These are phyloP conservation scores for Anadara kagoshimensis DNA, from an alignment of 1,140 invertebrate genomes.

Conservation along the genomic window DNA sequence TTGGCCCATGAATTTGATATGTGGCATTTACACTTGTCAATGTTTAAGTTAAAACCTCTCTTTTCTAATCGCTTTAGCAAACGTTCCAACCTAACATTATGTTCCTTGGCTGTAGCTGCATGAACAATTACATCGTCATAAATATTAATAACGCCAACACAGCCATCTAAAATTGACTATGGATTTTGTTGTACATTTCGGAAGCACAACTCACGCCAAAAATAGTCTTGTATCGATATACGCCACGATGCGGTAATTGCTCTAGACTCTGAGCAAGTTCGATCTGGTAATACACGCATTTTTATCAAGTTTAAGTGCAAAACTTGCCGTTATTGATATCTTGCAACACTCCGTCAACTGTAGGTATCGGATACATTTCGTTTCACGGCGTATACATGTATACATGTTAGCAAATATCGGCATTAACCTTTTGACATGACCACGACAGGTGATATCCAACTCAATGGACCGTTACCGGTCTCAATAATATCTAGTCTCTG, in stretches of 20 bases:
- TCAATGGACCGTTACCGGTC: conserved; percentile 33
- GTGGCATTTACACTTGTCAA: conserved; percentile 42
- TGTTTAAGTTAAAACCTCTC: conserved; percentile 40
- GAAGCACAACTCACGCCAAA: conserved; percentile 46
- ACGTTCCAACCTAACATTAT: conserved; percentile 33
- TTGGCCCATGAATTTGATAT: conserved; percentile 50
- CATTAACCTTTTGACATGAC: conserved; percentile 38
- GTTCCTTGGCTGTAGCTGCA: conserved; percentile 33
- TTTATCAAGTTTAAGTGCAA: conserved; percentile 48
- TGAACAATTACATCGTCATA: conserved; percentile 53
- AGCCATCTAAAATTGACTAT: conserved; percentile 36
- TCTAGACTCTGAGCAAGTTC: conserved; percentile 26
- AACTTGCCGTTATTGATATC: conserved; percentile 48
- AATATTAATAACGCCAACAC: conserved; percentile 40
- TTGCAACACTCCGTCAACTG: conserved; percentile 54
- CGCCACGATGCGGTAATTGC: conserved; percentile 43
- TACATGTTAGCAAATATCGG: conserved; percentile 53
- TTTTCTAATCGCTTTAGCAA: conserved; percentile 33
- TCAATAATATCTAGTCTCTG: conserved; percentile 35
- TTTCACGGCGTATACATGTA: conserved; percentile 55
- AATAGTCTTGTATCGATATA: conserved; percentile 38
- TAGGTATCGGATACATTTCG: conserved; percentile 57
- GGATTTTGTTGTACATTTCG: conserved; percentile 42
- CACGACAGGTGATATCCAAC: conserved; percentile 34
- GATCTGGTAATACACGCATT: conserved; percentile 47